phyloP scores from a whole-genome alignment of 2,113 vertebrate species.

The Festucalex cinctus region DNA sequence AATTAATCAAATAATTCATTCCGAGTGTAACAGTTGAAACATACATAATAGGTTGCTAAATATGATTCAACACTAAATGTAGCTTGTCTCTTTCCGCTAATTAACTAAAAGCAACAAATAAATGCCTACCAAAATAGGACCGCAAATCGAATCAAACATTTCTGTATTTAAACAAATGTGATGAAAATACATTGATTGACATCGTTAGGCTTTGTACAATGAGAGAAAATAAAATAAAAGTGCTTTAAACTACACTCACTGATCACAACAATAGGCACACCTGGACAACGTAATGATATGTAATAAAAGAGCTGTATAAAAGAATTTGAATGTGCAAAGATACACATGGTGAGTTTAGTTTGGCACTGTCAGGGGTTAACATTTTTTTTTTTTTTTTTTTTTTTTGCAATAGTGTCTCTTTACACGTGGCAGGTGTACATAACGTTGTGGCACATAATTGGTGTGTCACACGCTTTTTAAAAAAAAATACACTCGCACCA shows the following conservation, averaged over 20 bases:
- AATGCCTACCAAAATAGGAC: constrained; percentile 7
- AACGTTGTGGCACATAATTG: neutral
- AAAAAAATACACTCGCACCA: neutral
- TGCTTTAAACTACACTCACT: constrained; percentile 5
- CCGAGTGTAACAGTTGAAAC: constrained; percentile 24
- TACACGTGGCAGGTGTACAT: neutral
- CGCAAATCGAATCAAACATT: constrained; percentile 7
- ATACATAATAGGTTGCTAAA: constrained; percentile 16
- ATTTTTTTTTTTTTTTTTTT: neutral
- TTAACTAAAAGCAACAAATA: constrained; percentile 2
- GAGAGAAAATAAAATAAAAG: constrained; percentile 6
- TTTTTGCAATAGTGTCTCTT: neutral
- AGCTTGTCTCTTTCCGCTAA: neutral
- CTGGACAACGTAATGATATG: neutral
- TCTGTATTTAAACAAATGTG: neutral
- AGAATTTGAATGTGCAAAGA: neutral
- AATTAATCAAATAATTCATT: constrained; percentile 16
- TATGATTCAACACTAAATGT: constrained; percentile 6
- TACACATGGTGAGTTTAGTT: neutral
- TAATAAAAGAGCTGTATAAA: neutral
- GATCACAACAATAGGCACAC: neutral
- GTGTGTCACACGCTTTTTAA: constrained; percentile 11
- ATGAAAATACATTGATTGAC: neutral
- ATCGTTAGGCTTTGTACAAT: neutral
- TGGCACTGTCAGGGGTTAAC: neutral